Base-by-base conservation (phyloP, 2,113 vertebrate species). In the Trichechus manatus region DNA sequence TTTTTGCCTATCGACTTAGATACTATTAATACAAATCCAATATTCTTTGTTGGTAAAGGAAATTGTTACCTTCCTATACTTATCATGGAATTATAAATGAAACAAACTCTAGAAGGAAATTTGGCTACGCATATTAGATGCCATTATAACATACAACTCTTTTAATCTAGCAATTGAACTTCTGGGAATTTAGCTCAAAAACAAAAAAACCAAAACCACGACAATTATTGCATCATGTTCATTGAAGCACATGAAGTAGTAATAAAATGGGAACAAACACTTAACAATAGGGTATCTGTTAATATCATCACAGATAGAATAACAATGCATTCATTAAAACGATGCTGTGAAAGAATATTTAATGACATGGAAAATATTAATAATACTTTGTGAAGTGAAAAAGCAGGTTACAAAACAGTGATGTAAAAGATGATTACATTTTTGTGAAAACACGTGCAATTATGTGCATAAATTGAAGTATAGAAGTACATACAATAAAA, bases 251-350 rank as follows among this genome's bases (percentile, higher is more conserved):
- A 86, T 59, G 31, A 93, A 92, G 72, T 19, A 64, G 42, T 75
- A 82, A 94, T 33, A 70, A 86, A 92, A 93, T 86, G 50, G 64
- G 75, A 74, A 47, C 25, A 92, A 68, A 78, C n/a, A 10, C 70
- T 94, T 44, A 81, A 44, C 31, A 90, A 82, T 25, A 77, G n/a
- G 2, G 3, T 82, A 93, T 79, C 84, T 80, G 33, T 77, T 36
- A 81, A 90, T 50, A 50, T 23, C 9, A 56, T 88, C 47, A 77
- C 29, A 86, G 68, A 56, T 86, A 31, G 89, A 86, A 92, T 78
- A 63, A 85, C 25, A 92, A 59, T 44, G 44, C 31, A 82, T 88
- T 87, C 33, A 84, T 88, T 94, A 79, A 95, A 78, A 78, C 78
- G 23, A 83, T 74, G 44, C 84, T 83, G 56, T 85, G 20, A 92